Conservation (phyloP, 30 jellyfish, hydroid and myxozoan genomes). For the Haliclystus octoradiatus region DNA sequence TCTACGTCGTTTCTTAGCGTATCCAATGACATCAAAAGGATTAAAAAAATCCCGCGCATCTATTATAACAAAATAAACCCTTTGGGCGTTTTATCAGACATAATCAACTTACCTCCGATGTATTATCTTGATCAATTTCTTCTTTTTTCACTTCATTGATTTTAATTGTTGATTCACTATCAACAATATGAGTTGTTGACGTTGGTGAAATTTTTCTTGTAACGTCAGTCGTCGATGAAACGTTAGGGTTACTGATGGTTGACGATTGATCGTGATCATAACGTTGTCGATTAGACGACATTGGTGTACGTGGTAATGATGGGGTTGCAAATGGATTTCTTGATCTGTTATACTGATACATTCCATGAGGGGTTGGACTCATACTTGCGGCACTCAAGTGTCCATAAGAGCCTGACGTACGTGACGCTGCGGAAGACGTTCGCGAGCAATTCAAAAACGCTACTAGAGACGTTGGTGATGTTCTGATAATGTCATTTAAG, state of each 20-base stretch:
- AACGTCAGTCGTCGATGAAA: not conserved
- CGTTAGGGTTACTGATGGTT: not conserved
- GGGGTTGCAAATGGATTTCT: constrained; percentile 68
- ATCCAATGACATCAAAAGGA: too few relatives aligned
- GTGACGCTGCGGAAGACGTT: constrained; percentile 79
- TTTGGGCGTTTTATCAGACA: too few relatives aligned
- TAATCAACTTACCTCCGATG: too few relatives aligned
- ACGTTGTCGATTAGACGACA: constrained; percentile 9
- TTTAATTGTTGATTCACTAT: too few relatives aligned
- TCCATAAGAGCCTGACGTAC: constrained; percentile 85
- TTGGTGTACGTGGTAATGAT: constrained; percentile 56
- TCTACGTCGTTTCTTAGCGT: too few relatives aligned
- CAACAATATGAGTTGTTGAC: too few relatives aligned
- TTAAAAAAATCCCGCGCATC: too few relatives aligned
- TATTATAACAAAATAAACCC: too few relatives aligned
- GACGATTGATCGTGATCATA: not conserved
- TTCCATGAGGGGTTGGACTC: constrained; percentile 63
- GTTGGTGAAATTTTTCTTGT: too few relatives aligned
- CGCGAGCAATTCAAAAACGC: constrained; percentile 70
- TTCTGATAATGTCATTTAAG: constrained; percentile 60
- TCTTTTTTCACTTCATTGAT: constrained; percentile 24
- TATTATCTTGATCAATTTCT: too few relatives aligned
- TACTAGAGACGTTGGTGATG: constrained; percentile 86
- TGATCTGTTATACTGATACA: constrained; percentile 16
- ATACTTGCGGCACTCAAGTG: constrained; percentile 77